Conservation (phyloP, 1,140 invertebrate genomes). For the Andricus grossulariae region DNA sequence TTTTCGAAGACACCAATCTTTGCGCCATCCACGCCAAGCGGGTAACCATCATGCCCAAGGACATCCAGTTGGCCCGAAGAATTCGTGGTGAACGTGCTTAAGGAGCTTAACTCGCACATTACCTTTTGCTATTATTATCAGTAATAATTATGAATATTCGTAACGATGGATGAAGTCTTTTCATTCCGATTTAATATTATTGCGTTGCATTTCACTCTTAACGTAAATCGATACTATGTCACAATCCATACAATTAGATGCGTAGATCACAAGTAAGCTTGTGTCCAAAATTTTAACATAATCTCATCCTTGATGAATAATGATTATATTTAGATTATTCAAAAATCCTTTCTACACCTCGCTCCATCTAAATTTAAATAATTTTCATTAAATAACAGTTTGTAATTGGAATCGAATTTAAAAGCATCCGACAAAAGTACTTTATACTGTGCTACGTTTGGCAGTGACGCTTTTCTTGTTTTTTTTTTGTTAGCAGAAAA, state of each 20-base stretch:
- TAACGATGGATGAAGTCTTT: conserved; percentile 67
- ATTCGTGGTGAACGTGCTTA: conserved; percentile 90
- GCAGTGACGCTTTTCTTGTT: too few relatives aligned
- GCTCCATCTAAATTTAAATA: background rate
- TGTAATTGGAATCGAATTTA: background rate
- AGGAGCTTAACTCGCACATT: conserved; percentile 70
- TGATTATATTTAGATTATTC: background rate
- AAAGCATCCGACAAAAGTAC: background rate
- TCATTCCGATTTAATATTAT: conserved; percentile 54
- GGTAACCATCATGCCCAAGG: conserved; percentile 97
- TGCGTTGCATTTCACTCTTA: conserved; percentile 34
- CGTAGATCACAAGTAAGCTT: conserved; percentile 4
- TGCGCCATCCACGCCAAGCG: conserved; percentile 95
- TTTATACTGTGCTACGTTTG: background rate
- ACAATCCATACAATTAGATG: conserved; percentile 12
- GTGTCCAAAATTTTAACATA: background rate
- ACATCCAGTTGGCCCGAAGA: conserved; percentile 93
- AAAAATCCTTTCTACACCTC: background rate
- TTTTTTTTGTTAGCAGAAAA: too few relatives aligned
- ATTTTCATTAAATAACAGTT: background rate
- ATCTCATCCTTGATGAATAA: conserved; percentile 1
- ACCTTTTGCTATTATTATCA: conserved; percentile 68
- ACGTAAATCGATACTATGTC: background rate
- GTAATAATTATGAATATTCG: conserved; percentile 66
- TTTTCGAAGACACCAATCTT: conserved; percentile 95